These are phyloP conservation scores for Amiota minor DNA, from an alignment of 2,888 invertebrate species.

Conservation along the genomic window DNA sequence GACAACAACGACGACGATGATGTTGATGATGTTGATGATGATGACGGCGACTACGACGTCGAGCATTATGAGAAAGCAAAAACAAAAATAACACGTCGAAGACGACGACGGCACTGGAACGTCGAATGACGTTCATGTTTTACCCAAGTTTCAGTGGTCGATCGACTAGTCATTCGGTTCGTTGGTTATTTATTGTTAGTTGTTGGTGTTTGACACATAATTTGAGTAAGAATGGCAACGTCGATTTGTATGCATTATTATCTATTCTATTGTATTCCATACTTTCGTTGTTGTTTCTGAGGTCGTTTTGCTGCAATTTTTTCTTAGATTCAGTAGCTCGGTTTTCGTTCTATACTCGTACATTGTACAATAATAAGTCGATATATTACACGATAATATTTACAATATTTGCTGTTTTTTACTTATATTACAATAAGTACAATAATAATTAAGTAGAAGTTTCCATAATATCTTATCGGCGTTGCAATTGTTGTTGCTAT, in stretches of 20 bases:
- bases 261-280: not conserved
- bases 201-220: constrained; percentile 1
- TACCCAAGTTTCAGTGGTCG: not conserved
- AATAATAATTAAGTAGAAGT: not conserved
- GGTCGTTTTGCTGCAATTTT: constrained; percentile 18
- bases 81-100: not conserved
- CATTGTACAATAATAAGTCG: constrained; percentile 8
- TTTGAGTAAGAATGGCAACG: too few species aligned
- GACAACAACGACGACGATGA: not conserved
- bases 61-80: not conserved
- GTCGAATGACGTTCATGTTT: not conserved
- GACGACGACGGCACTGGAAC: not conserved
- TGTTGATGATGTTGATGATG: not conserved
- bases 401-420: too few species aligned
- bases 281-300: not conserved
- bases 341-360: constrained; percentile 33
- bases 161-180: constrained; percentile 30
- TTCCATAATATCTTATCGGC: constrained; percentile 8
- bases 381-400: too few species aligned
- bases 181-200: constrained; percentile 27
- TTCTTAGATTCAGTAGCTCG: not conserved
- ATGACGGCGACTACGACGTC: not conserved
- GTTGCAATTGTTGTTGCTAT: too few species aligned
- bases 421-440: too few species aligned
- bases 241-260: constrained; percentile 42